Evolutionary conservation across 2,888 invertebrate species (phyloP).

Genomic region (Bruchidius siliquastri): DNA sequence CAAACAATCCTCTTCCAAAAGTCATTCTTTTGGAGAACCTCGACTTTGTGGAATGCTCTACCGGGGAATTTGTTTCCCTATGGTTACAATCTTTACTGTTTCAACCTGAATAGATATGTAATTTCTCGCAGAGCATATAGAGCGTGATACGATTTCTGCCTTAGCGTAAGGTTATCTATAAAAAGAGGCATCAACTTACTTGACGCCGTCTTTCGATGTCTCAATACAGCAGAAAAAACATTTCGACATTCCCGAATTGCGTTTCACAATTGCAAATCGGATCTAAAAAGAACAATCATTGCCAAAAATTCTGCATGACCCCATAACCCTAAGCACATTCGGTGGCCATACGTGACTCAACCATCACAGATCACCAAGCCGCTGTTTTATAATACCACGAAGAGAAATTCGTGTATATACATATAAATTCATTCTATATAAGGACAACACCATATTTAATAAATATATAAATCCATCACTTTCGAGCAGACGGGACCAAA

Average conservation of each 20-base stretch:
- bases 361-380: neutral
- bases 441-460: neutral
- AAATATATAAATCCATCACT: neutral
- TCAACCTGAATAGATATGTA: too few relatives aligned
- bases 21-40: too few relatives aligned
- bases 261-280: neutral
- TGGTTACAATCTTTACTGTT: too few relatives aligned
- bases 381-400: neutral
- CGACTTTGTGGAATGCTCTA: too few relatives aligned
- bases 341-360: neutral
- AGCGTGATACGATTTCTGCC: too few relatives aligned
- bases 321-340: neutral
- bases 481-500: neutral
- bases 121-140: too few relatives aligned
- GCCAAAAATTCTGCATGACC: neutral
- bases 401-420: neutral
- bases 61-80: too few relatives aligned
- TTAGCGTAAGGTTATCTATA: too few relatives aligned
- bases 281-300: neutral
- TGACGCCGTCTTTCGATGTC: too few relatives aligned
- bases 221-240: too few relatives aligned
- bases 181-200: too few relatives aligned
- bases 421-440: neutral
- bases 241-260: neutral
- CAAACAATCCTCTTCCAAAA: too few relatives aligned